These are phyloP conservation scores for Hipparchia semele DNA, from an alignment of 2,888 invertebrate species.

Conservation along the genomic window DNA sequence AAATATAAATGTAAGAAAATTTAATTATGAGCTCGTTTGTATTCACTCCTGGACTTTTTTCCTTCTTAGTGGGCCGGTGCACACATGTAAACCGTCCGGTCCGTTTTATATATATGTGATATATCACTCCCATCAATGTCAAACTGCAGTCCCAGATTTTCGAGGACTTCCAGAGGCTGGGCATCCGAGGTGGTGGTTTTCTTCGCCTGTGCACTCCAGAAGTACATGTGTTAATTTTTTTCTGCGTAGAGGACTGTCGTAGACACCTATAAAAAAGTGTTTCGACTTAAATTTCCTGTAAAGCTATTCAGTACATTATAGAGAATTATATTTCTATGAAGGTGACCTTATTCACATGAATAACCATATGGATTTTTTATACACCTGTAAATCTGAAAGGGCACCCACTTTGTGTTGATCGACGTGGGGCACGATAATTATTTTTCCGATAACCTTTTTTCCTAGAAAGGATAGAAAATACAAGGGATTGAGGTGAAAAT, in stretches of 20 bases:
- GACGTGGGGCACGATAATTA: slow-evolving; percentile 35
- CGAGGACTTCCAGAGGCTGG: too few relatives aligned
- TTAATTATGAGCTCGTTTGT: not conserved
- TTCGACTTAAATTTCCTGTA: not conserved
- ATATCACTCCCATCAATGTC: too few relatives aligned
- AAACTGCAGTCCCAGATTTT: too few relatives aligned
- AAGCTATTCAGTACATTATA: not conserved
- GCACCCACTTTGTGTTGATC: slow-evolving; percentile 28
- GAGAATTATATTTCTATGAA: slow-evolving; percentile 3
- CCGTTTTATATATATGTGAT: too few relatives aligned
- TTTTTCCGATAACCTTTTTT: slow-evolving; percentile 39
- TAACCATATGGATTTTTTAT: slow-evolving; percentile 22
- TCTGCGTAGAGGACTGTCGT: too few relatives aligned
- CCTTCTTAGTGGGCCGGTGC: too few relatives aligned
- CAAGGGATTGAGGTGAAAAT: slow-evolving; percentile 23
- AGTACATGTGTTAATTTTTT: too few relatives aligned
- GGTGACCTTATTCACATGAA: slow-evolving; percentile 8
- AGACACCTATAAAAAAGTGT: not conserved
- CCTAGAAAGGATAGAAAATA: slow-evolving; percentile 23
- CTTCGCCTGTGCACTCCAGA: too few relatives aligned
- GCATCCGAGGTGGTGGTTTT: too few relatives aligned
- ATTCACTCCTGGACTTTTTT: not conserved
- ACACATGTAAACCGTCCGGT: too few relatives aligned
- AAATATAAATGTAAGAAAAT: slow-evolving; percentile 85
- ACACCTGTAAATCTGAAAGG: slow-evolving; percentile 26